Base-by-base conservation (phyloP, 2,113 vertebrate species). In the Corythornis vintsioides region DNA sequence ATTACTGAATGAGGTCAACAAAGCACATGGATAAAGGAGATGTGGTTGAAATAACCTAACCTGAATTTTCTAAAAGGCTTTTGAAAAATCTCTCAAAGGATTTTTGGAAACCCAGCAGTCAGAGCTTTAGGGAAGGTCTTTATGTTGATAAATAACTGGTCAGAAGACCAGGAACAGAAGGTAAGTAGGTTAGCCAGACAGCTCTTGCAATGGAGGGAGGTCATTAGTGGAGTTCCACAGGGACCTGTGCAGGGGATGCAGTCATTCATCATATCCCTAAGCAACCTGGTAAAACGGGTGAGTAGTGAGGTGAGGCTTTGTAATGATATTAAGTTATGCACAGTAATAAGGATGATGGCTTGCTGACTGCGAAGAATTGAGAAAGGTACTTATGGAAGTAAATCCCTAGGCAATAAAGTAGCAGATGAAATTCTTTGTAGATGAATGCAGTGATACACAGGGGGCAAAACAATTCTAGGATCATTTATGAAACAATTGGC, bases 131-230 rank as follows among this genome's bases (percentile, higher is more conserved):
- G 65, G 69, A 94, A 94, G 48, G 85, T 79, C 64, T 93, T 95
- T 94, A 91, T 87, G 55, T 79, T 94, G 91, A 96, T 85, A 91
- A 94, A 96, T 93, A 93, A 92, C 82, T 61, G 82, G 86, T 89
- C 87, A 91, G 89, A 89, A 91, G 82, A 89, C 78, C 87, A 61
- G n/a, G 38, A 94, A 93, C 93, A 90, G 87, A 93, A 95, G 77
- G 70, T 92, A 96, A 89, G 78, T 82, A 87, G 81, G 93, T 94
- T 94, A 93, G 71, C 38, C 71, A 94, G 87, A 57, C 43, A 89
- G 78, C 74, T 85, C 75, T 69, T 85, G 78, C 71, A 87, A 26
- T 65, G 71, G 63, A 91, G 33, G 42, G 59, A 91, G 84, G 91
- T 93, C 93, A 94, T 94, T 91, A 95, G 71, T 5, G 1, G 71